A percentile compares a stretch with the other conserved stretches of the same genome.
phyloP scores from a whole-genome alignment of 2,797 vertebrate species.

The Aratinga solstitialis region DNA sequence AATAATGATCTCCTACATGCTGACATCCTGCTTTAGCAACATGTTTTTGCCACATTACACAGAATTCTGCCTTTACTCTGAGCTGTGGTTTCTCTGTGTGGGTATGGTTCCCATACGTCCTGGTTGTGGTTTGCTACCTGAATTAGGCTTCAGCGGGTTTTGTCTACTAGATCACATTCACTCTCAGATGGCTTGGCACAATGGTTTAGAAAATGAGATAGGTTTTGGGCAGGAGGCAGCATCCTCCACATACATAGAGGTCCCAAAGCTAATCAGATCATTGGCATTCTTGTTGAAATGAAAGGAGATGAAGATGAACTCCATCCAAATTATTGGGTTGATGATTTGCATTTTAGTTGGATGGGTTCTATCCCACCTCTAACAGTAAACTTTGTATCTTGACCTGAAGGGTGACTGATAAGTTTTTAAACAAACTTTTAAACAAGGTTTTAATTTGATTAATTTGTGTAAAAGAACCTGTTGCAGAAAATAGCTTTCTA shows the following conservation, averaged over 20 bases:
- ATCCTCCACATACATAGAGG: background rate
- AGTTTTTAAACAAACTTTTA: background rate
- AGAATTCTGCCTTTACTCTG: background rate
- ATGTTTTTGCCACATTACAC: background rate
- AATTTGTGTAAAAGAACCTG: background rate
- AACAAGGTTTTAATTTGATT: background rate
- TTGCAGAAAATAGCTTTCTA: background rate
- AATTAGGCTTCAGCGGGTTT: background rate
- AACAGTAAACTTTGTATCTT: background rate
- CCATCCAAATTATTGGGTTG: background rate
- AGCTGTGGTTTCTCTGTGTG: background rate
- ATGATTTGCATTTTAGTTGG: background rate
- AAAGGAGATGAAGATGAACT: background rate
- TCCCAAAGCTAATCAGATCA: background rate
- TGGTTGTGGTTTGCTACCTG: background rate
- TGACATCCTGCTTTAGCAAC: background rate
- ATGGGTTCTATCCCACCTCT: background rate
- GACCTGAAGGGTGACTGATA: background rate
- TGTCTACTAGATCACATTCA: background rate
- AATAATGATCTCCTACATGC: background rate
- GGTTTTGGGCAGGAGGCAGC: slow-evolving; percentile 1
- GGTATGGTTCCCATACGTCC: background rate
- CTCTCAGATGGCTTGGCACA: background rate
- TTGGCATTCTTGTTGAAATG: background rate
- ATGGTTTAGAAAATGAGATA: background rate